Conservation (phyloP, 2,797 vertebrate species). For the Sebastes variabilis region DNA sequence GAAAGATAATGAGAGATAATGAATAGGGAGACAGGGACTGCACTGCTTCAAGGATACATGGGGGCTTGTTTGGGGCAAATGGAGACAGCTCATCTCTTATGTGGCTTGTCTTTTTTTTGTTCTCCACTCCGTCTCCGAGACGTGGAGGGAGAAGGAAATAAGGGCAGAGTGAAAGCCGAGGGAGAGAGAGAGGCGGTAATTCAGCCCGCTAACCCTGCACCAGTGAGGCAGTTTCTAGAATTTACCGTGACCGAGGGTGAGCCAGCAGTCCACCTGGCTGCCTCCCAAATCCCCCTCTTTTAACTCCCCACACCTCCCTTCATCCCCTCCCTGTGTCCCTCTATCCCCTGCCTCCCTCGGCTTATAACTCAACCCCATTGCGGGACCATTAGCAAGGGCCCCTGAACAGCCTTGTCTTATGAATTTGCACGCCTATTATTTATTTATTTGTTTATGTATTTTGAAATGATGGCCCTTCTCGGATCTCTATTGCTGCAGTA, state of each 20-base stretch:
- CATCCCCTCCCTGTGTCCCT: conserved; percentile 51
- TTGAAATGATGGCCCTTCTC: conserved; percentile 71
- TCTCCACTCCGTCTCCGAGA: conserved; percentile 32
- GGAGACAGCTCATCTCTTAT: conserved; percentile 69
- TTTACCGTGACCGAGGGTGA: conserved; percentile 74
- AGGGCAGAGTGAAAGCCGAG: conserved; percentile 16
- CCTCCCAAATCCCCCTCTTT: conserved; percentile 69
- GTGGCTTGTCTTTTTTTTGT: conserved; percentile 48
- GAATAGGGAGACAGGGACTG: conserved; percentile 69
- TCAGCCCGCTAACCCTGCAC: conserved; percentile 72
- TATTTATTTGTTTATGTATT: conserved; percentile 76
- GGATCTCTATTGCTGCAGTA: conserved; percentile 49
- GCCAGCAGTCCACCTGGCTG: conserved; percentile 71
- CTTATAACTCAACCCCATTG: conserved; percentile 73
- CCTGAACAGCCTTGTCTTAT: conserved; percentile 65
- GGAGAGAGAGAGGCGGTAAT: conserved; percentile 59
- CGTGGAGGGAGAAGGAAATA: conserved; percentile 2
- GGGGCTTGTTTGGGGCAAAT: conserved; percentile 67
- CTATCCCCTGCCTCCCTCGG: conserved; percentile 33
- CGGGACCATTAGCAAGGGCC: conserved; percentile 59
- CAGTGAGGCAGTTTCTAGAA: conserved; percentile 66
- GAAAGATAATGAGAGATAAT: conserved; percentile 80
- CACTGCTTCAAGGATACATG: conserved; percentile 64
- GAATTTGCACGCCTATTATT: conserved; percentile 66
- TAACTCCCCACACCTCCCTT: conserved; percentile 59